Evolutionary conservation across 2,888 invertebrate species (phyloP), one percentile per base, ranked within the genome.

Genomic region (Microctonus brassicae): DNA sequence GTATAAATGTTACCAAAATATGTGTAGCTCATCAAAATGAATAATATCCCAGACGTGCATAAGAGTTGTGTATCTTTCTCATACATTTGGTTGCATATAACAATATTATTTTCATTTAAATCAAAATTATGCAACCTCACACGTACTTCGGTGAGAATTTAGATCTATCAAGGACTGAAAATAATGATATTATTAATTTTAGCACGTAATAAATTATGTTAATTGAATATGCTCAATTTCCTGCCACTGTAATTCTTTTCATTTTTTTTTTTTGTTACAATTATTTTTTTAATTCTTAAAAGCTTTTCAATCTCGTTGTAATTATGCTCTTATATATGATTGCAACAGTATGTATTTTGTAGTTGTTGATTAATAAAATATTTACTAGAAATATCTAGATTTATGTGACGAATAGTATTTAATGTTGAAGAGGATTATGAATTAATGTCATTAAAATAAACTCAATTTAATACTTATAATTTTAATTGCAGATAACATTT

Each of bases 291-390:
- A 22, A 36, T 63, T 74, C 63, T 66, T 62, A 60, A 64, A 62
- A 62, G 17, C 17, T 57, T 42, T 60, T 75, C 62, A 70, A 73
- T 73, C 76, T 52, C 74, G 69, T 68, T 76, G 67, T 53, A 66
- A 73, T 72, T 72, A 52, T 67, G 65, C 70, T 71, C 73, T 68
- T 72, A 73, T 71, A 66, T 73, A 76, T 74, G 67, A 77, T 78
- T 75, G 73, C 74, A 72, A 76, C 73, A 69, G 76, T 77, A 47
- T 47, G 75, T 77, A 78, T 76, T 79, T 78, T 79, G 78, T 79
- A 79, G 78, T 78, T 79, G 78, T 79, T 78, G 78, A 78, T 79
- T 75, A 79, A 78, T 78, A 76, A 79, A 79, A 77, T 75, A 76
- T 79, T 78, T 79, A 77, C 77, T 78, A 79, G 76, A 73, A 77